phyloP scores from a whole-genome alignment of 2,113 vertebrate genomes.

The rat (Rattus norvegicus) region GRCr8 NC_086029.1:83384001-83384500 shows the following conservation, averaged over 20 bases:
- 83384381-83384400: background rate
- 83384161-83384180: background rate
- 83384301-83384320: background rate
- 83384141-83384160: background rate
- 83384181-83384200: background rate
- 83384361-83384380: background rate
- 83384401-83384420: background rate
- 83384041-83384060: background rate
- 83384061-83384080: background rate
- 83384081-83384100: background rate
- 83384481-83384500: background rate
- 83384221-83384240: background rate
- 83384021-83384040: background rate
- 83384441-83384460: background rate
- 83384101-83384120: background rate
- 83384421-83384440: background rate
- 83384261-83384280: background rate
- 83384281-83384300: background rate
- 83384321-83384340: background rate
- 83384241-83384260: background rate
- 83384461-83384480: background rate
- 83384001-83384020: background rate
- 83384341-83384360: background rate
- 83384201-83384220: background rate
- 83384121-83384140: background rate